A percentile compares a stretch with the other conserved stretches of the same genome.
These are phyloP conservation scores for Callopanchax toddi DNA, from an alignment of 2,113 vertebrate species.

Conservation along the genomic window DNA sequence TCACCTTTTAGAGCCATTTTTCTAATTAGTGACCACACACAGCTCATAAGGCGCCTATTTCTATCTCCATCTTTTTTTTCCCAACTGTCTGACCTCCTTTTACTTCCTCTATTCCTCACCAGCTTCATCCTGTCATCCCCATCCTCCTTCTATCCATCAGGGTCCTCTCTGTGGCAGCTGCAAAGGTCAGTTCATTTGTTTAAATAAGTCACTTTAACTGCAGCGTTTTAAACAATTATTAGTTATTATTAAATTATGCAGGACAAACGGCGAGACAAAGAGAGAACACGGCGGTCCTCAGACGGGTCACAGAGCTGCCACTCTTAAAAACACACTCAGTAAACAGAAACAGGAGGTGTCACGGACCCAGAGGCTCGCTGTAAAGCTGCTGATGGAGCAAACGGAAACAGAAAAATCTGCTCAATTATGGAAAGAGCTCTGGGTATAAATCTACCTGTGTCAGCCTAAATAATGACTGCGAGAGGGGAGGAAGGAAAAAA, in stretches of 20 bases:
- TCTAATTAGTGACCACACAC: slow-evolving; percentile 71
- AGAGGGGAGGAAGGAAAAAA: background rate
- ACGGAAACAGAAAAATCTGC: slow-evolving; percentile 64
- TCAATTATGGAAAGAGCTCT: slow-evolving; percentile 80
- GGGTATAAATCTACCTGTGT: slow-evolving; percentile 76
- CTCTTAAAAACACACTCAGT: background rate
- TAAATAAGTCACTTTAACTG: slow-evolving; percentile 4
- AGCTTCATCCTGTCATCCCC: slow-evolving; percentile 7
- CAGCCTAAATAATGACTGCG: slow-evolving; percentile 69
- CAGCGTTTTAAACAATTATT: background rate
- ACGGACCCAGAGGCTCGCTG: slow-evolving; percentile 38
- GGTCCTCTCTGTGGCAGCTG: slow-evolving; percentile 5
- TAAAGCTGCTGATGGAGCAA: slow-evolving; percentile 72
- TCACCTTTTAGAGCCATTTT: slow-evolving; percentile 46
- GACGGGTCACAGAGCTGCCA: too few relatives aligned
- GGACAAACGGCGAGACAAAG: background rate
- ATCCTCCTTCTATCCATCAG: slow-evolving; percentile 10
- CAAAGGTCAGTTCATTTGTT: slow-evolving; percentile 45
- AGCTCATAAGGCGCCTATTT: slow-evolving; percentile 44
- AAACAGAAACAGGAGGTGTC: slow-evolving; percentile 39
- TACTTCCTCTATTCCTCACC: slow-evolving; percentile 11
- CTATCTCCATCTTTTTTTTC: slow-evolving; percentile 31
- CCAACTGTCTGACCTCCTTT: slow-evolving; percentile 28
- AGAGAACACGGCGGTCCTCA: background rate
- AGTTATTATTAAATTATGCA: background rate